Conservation (phyloP, 2,113 vertebrate species). For the Ptilonorhynchus violaceus region DNA sequence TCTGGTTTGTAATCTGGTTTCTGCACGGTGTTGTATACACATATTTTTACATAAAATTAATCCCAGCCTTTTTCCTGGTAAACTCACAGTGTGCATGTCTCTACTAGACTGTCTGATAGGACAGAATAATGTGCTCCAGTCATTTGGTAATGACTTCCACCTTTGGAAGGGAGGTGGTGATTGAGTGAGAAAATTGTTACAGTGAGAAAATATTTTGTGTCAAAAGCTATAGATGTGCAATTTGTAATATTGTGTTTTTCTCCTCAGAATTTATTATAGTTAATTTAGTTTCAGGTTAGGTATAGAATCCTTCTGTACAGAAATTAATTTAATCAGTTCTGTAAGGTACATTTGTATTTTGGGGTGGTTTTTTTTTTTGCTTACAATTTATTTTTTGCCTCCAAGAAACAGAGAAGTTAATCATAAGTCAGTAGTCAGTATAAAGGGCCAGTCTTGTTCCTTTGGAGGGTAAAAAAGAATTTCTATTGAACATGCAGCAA, state of each 20-base stretch:
- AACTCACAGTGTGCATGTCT: neutral
- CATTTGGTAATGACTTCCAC: neutral
- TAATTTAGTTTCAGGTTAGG: neutral
- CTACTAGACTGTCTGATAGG: neutral
- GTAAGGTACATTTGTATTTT: neutral
- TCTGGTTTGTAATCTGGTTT: slow-evolving; percentile 41
- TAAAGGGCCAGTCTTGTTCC: neutral
- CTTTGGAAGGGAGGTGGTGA: neutral
- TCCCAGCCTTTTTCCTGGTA: neutral
- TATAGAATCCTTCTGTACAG: fast-evolving
- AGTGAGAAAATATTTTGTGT: neutral
- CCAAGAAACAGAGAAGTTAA: neutral
- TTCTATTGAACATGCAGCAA: neutral
- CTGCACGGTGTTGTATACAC: neutral
- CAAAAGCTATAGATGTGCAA: neutral
- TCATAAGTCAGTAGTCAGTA: neutral
- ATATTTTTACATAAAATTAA: slow-evolving; percentile 12
- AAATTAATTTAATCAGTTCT: neutral
- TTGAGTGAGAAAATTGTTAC: neutral
- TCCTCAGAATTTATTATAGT: neutral
- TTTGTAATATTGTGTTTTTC: neutral
- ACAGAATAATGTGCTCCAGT: slow-evolving; percentile 2
- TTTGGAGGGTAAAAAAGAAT: neutral
- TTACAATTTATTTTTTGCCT: neutral
- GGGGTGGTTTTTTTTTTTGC: neutral